Evolutionary conservation across 2,797 vertebrate species (phyloP).

Genomic region (Okamejei kenojei): DNA sequence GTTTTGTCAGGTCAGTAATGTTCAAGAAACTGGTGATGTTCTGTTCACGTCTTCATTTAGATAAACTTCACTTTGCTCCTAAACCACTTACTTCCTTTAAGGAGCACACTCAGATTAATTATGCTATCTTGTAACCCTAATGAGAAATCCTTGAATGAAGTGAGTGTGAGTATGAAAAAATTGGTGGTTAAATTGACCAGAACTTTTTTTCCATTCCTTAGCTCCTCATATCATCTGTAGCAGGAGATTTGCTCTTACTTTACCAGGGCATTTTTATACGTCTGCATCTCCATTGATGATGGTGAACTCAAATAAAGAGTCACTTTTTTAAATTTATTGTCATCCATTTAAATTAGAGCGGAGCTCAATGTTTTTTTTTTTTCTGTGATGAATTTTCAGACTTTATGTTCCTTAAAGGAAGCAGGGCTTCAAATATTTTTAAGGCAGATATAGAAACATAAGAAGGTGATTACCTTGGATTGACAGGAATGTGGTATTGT

Average conservation of each 20-base stretch:
- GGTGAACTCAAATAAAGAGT: not conserved
- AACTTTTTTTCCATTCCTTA: constrained; percentile 17
- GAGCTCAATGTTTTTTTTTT: too few species aligned
- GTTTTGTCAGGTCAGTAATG: not conserved
- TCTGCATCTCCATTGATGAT: not conserved
- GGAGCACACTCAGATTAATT: not conserved
- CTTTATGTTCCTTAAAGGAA: too few species aligned
- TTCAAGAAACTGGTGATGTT: not conserved
- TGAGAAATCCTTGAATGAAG: not conserved
- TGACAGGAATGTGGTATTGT: too few species aligned
- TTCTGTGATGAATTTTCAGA: too few species aligned
- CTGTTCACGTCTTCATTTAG: not conserved
- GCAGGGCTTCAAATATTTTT: too few species aligned
- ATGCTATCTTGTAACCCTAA: not conserved
- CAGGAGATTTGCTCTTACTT: not conserved
- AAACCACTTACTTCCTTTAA: not conserved
- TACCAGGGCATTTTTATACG: not conserved
- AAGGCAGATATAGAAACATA: too few species aligned
- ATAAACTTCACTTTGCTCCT: not conserved
- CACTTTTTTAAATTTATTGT: too few species aligned
- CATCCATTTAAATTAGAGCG: too few species aligned
- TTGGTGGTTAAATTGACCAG: not conserved
- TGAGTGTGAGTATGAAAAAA: not conserved
- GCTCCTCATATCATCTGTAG: not conserved
- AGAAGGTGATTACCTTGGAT: too few species aligned